phyloP scores from a whole-genome alignment of 2,888 invertebrate genomes.

The Dendrolimus houi region DNA sequence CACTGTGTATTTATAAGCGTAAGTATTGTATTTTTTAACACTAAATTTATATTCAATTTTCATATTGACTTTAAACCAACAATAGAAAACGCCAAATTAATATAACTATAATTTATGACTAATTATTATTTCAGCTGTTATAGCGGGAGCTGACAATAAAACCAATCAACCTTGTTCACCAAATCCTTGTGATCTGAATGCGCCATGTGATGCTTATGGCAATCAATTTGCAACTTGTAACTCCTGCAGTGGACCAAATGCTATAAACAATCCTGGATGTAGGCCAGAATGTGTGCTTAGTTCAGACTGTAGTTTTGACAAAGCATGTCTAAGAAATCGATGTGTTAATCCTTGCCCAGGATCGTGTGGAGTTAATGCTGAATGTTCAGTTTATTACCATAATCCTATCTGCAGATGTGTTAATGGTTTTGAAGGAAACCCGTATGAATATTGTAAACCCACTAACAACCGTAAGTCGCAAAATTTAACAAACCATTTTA shows the following conservation, averaged over 20 bases:
- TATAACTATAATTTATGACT: not conserved
- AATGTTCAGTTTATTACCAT: constrained; percentile 82
- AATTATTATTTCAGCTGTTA: constrained; percentile 53
- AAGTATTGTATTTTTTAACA: constrained; percentile 26
- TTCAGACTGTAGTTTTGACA: constrained; percentile 87
- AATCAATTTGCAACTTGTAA: constrained; percentile 87
- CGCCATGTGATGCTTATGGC: constrained; percentile 82
- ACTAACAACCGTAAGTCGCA: constrained; percentile 69
- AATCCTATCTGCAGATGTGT: constrained; percentile 84
- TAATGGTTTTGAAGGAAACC: constrained; percentile 82
- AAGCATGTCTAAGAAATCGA: constrained; percentile 83
- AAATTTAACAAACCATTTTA: constrained; percentile 8
- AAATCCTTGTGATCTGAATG: constrained; percentile 83
- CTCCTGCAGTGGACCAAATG: constrained; percentile 82
- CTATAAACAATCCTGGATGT: constrained; percentile 82
- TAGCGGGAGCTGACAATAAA: constrained; percentile 75
- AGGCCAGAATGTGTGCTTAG: constrained; percentile 89
- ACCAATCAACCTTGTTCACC: constrained; percentile 83
- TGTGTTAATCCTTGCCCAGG: constrained; percentile 89
- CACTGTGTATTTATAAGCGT: constrained; percentile 80
- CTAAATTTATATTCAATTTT: too few species aligned
- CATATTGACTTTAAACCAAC: too few species aligned
- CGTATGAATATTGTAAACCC: constrained; percentile 83
- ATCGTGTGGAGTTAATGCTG: constrained; percentile 84
- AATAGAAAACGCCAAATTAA: too few species aligned